phyloP scores from a whole-genome alignment of 2,888 invertebrate genomes.

The Macrosiphum euphorbiae region DNA sequence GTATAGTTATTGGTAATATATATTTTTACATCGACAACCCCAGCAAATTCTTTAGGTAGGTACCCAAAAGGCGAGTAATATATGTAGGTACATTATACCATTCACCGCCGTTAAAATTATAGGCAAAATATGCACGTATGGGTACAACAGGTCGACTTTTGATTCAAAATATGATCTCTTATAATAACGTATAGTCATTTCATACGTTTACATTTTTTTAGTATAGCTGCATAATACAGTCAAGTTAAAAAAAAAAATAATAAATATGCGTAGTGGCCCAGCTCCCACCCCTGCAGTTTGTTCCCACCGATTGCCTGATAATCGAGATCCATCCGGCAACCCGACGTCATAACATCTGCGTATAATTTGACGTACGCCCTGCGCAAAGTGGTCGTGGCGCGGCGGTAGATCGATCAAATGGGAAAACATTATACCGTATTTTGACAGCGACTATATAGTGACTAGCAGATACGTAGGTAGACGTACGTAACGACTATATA shows the following conservation, averaged over 20 bases:
- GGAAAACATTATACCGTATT: background rate
- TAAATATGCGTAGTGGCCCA: background rate
- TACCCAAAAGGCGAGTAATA: background rate
- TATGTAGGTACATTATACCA: background rate
- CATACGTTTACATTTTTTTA: background rate
- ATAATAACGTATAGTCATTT: background rate
- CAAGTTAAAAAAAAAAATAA: background rate
- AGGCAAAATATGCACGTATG: too few species aligned
- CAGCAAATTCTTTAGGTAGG: background rate
- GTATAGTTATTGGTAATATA: background rate
- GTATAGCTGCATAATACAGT: background rate
- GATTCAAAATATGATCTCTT: background rate
- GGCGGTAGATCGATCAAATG: slow-evolving; percentile 17
- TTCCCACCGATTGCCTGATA: background rate
- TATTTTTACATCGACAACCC: background rate
- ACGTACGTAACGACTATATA: background rate
- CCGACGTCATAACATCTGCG: slow-evolving; percentile 7
- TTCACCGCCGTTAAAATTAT: background rate
- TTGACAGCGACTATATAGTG: background rate
- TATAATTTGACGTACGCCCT: too few species aligned
- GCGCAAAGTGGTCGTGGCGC: background rate
- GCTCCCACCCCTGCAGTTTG: background rate
- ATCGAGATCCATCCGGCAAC: slow-evolving; percentile 2
- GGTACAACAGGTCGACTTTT: background rate
- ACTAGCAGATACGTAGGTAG: background rate